Base-by-base conservation (phyloP, 2,113 vertebrate species). In the Elephas maximus region DNA sequence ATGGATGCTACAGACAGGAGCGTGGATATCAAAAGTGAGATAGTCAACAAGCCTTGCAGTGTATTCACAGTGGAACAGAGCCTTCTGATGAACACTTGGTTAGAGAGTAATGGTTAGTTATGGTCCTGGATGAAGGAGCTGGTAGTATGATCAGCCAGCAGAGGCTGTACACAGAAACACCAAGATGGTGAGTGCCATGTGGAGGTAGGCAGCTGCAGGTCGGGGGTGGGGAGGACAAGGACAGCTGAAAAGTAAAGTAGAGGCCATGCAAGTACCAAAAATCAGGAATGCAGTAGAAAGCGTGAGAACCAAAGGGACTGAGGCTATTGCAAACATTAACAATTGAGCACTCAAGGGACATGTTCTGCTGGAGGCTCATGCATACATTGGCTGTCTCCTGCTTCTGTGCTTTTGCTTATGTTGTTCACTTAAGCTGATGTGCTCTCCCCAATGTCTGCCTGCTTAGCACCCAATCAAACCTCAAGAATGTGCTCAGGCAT, bases 361-460 rank as follows among this genome's bases (percentile, higher is more conserved):
- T 6, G 41, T 65, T 26, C 67, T 89, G 62, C 69, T 60, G 28
- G 5, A 93, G 30, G 30, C 24, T 88, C 26, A 21, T 0, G 3
- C 18, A 17, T n/a, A 23, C 14, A 12, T 4, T 9, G 45, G 48
- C 28, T 79, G 18, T 51, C 69, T 45, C 51, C 21, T 65, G n/a
- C 24, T 73, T 82, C 65, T 41, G 1, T 48, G 30, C 6, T 65
- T 30, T 71, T 57, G 74, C 20, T 53, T 26, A 24, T 11, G 5
- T n/a, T 57, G 0, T 8, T 77, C 5, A 6, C 71, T 41, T 74
- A 37, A 41, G 20, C 33, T 4, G 33, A 8, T 4, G 5, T 1
- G 23, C 17, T 65, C 14, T 53, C 81, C 33, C 83, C 45, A 65
- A 7, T 26, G 28, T 11, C 48, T 67, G 26, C 69, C 53, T 81